Percentiles rank a stretch among this genome's conserved stretches.
phyloP scores from a whole-genome alignment of 2,113 vertebrate genomes.

The Sinosuthora webbiana region DNA sequence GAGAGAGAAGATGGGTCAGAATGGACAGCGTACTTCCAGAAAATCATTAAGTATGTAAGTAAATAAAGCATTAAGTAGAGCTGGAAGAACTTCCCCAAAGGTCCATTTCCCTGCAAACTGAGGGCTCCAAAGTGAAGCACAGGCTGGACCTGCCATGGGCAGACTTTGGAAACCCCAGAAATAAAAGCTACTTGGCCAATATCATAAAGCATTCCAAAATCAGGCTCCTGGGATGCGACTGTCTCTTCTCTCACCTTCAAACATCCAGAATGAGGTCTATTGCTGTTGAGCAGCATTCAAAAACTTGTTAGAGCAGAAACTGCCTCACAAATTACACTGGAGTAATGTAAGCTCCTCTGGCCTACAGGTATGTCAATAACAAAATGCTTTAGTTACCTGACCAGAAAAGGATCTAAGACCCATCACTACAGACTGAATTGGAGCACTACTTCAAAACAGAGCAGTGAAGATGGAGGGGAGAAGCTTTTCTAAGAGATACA shows the following conservation, averaged over 20 bases:
- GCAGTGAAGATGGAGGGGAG: not conserved
- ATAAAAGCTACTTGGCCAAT: not conserved
- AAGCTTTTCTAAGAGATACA: not conserved
- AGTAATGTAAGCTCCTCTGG: not conserved
- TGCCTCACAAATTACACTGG: not conserved
- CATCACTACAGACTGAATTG: not conserved
- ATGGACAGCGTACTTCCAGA: too few species aligned
- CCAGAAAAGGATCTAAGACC: not conserved
- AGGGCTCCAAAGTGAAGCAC: not conserved
- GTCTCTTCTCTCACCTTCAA: slow-evolving; percentile 67
- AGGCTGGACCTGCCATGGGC: not conserved
- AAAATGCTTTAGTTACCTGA: not conserved
- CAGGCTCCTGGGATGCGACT: not conserved
- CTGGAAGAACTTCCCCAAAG: not conserved
- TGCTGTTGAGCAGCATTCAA: not conserved
- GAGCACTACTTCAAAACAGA: not conserved
- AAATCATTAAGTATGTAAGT: too few species aligned
- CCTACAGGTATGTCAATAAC: not conserved
- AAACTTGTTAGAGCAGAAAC: not conserved
- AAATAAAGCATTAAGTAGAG: accelerated
- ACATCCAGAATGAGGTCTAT: not conserved
- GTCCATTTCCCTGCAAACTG: accelerated
- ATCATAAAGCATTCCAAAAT: not conserved
- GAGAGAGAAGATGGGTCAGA: not conserved
- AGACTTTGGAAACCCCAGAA: not conserved